Evolutionary conservation across 1,140 invertebrate species (phyloP).

Genomic region (Microvelia longipes): DNA sequence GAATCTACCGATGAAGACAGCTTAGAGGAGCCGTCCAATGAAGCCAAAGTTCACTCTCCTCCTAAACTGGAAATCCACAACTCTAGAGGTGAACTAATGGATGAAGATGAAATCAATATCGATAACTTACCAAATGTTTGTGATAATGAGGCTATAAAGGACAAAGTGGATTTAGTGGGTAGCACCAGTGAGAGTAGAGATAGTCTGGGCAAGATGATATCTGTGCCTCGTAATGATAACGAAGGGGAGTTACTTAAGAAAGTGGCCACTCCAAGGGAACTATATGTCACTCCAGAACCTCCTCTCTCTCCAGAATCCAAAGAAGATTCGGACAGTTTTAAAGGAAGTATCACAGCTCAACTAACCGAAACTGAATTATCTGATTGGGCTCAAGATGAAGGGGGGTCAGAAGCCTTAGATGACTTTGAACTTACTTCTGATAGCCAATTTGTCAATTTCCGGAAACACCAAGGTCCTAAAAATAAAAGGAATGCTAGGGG

Average conservation of each 20-base stretch:
- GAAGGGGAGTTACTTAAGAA: constrained; percentile 19
- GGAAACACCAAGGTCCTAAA: constrained; percentile 31
- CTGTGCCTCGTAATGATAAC: constrained; percentile 15
- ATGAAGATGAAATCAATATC: constrained; percentile 31
- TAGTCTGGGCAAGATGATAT: constrained; percentile 18
- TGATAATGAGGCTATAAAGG: constrained; percentile 9
- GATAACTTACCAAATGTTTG: constrained; percentile 20
- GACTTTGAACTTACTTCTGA: constrained; percentile 43
- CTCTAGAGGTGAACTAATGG: constrained; percentile 44
- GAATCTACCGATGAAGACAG: constrained; percentile 28
- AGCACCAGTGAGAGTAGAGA: constrained; percentile 10
- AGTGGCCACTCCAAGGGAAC: constrained; percentile 21
- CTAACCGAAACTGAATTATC: constrained; percentile 69
- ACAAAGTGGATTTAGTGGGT: constrained; percentile 18
- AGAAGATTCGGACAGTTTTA: constrained; percentile 23
- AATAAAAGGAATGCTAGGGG: constrained; percentile 27
- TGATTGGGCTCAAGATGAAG: constrained; percentile 65
- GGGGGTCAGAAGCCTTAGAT: constrained; percentile 53
- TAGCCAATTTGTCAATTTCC: constrained; percentile 35
- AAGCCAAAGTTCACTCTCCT: constrained; percentile 18
- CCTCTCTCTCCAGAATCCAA: constrained; percentile 29
- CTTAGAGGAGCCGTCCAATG: constrained; percentile 24
- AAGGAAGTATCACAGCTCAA: constrained; percentile 38
- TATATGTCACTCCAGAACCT: constrained; percentile 23
- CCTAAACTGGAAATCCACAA: constrained; percentile 50